Percentiles rank a stretch among this genome's conserved stretches.
Evolutionary conservation across 2,888 invertebrate genomes (phyloP).

Genomic region (Kryphioiulus occultus): DNA sequence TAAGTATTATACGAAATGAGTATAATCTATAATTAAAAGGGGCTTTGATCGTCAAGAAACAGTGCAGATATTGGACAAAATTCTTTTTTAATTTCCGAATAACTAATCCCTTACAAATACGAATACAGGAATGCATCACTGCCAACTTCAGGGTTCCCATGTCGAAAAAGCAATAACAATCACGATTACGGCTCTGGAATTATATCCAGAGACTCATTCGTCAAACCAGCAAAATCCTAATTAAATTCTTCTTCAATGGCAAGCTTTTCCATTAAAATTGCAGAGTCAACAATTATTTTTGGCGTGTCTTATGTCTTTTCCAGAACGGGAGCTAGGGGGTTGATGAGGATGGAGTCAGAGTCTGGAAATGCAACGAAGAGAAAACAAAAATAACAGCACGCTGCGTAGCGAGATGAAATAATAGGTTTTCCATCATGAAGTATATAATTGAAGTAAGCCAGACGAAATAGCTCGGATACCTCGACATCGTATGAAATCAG

Average conservation of each 20-base stretch:
- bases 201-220: background rate
- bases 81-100: too few species aligned
- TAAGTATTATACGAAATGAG: too few species aligned
- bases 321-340: background rate
- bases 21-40: too few species aligned
- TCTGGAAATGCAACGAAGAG: slow-evolving; percentile 17
- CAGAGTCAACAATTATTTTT: background rate
- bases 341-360: background rate
- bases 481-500: background rate
- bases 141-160: too few species aligned
- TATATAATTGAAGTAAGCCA: slow-evolving; percentile 18
- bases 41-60: background rate
- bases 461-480: slow-evolving; percentile 3
- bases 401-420: slow-evolving; percentile 1
- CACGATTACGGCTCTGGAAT: background rate
- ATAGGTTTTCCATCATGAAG: slow-evolving; percentile 16
- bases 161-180: too few species aligned
- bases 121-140: background rate
- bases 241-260: background rate
- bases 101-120: too few species aligned
- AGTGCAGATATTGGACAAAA: too few species aligned
- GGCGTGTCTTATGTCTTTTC: background rate
- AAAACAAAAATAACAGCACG: slow-evolving; percentile 20
- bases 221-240: background rate
- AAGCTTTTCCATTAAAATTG: background rate